Evolutionary conservation across 1,140 invertebrate genomes (phyloP), one percentile per base, ranked within the genome.

Genomic region (Euschistus heros): DNA sequence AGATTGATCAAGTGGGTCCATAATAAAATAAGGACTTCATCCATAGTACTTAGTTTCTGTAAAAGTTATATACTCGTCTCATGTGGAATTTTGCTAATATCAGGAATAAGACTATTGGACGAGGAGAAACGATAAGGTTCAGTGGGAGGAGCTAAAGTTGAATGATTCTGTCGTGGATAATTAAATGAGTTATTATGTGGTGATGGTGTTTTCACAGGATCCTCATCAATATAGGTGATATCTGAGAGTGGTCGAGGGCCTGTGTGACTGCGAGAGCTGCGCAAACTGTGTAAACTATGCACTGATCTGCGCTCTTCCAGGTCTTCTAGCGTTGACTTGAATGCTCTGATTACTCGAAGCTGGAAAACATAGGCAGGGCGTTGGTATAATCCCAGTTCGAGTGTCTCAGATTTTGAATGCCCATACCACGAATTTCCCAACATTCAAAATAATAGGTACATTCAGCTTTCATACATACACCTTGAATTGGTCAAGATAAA

Each of bases 291-390:
- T 82, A 92, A 89, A 86, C 92, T 94, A 88, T 96, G 93, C 78
- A 96, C 86, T 80, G 94, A 95, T 78, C 93, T 89, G 76, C 93
- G 89, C 81, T 99, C 97, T 82, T 98, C 96, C 82, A 98, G 84
- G 82, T 99, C 97, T 86, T 99, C 97, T 84, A 98, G 83, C 76
- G 91, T 97, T 75, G 94, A 97, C 84, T 94, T 97, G 92, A 99
- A 99, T 77, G 96, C 97, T 84, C 95, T 91, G 82, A 99, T 96
- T 82, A 99, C 97, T 82, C 97, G 92, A 82, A 99, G 89, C 96
- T 99, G 92, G 82, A 92, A 92, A 83, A 84, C 84, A 84, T 75
- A 81, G 80, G 80, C 71, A 65, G 67, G 54, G 54, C 63, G 33
- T 50, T 63, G 62, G 33, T 64, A 67, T 67, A 60, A 64, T 64